phyloP scores from a whole-genome alignment of 2,113 vertebrate species.

The Centropristis striata region DNA sequence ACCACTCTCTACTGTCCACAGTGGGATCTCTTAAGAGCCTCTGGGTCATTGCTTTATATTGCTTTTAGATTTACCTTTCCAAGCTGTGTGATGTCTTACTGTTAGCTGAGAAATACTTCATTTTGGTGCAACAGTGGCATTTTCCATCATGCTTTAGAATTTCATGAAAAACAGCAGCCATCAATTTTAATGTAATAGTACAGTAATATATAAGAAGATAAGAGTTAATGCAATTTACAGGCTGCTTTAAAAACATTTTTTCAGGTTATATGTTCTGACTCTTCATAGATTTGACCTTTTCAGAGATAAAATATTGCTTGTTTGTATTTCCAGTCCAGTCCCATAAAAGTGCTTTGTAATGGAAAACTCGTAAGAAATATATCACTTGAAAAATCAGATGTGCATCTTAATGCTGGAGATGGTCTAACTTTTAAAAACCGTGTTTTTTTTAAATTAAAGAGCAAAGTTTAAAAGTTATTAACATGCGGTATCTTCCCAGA shows the following conservation, averaged over 20 bases:
- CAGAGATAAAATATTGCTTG: neutral
- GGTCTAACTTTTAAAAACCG: neutral
- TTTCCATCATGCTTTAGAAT: conserved; percentile 8
- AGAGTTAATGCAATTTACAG: neutral
- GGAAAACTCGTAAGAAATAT: neutral
- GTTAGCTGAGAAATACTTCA: conserved; percentile 33
- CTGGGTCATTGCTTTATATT: conserved; percentile 45
- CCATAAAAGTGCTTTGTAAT: neutral
- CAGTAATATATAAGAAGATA: neutral
- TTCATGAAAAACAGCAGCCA: conserved; percentile 32
- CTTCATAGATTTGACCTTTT: neutral
- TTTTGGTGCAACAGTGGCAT: neutral
- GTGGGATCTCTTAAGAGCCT: conserved; percentile 49
- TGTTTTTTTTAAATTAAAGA: neutral
- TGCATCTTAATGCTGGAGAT: neutral
- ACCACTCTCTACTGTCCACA: conserved; percentile 50
- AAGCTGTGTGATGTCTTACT: conserved; percentile 30
- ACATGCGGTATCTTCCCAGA: neutral
- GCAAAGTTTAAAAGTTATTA: conserved; percentile 2
- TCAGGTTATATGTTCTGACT: neutral
- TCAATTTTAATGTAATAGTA: neutral
- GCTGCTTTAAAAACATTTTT: neutral
- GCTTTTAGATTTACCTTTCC: conserved; percentile 28
- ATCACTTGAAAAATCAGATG: neutral
- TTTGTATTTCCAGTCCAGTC: conserved; percentile 8